Percentiles rank a stretch among this genome's conserved stretches.
Evolutionary conservation across 2,113 vertebrate species (phyloP).

Genomic region (Xerus inauris): DNA sequence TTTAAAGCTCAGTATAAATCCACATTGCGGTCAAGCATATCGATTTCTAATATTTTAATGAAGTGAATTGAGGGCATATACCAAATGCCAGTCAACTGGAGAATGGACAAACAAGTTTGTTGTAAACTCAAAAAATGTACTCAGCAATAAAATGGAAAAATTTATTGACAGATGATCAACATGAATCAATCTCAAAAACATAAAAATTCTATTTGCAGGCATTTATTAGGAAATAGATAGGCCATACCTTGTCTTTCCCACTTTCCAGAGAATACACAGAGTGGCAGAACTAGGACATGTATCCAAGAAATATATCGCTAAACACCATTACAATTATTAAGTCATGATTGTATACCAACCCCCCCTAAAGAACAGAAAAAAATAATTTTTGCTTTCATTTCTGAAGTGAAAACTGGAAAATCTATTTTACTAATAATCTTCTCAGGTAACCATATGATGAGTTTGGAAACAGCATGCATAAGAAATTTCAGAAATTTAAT

Average conservation of each 20-base stretch:
- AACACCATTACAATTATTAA: neutral
- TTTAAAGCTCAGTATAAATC: neutral
- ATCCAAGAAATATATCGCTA: neutral
- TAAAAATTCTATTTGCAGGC: neutral
- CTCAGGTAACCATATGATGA: neutral
- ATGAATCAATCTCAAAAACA: neutral
- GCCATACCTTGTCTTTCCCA: neutral
- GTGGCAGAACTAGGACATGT: neutral
- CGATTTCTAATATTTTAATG: neutral
- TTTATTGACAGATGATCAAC: neutral
- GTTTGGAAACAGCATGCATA: neutral
- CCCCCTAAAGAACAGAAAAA: neutral
- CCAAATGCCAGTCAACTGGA: neutral
- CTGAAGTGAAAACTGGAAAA: neutral
- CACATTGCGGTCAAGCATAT: neutral
- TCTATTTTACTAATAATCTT: neutral
- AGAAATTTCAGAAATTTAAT: neutral
- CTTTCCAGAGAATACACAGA: neutral
- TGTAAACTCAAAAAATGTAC: neutral
- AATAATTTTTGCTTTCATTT: neutral
- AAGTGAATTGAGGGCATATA: neutral
- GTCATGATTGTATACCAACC: too few relatives aligned
- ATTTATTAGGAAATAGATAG: neutral
- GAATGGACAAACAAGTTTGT: neutral
- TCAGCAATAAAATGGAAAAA: neutral